Percentiles rank a stretch among this genome's conserved stretches.
Evolutionary conservation across 2,888 invertebrate genomes (phyloP).

Genomic region (Drosophila buzzatii): DNA sequence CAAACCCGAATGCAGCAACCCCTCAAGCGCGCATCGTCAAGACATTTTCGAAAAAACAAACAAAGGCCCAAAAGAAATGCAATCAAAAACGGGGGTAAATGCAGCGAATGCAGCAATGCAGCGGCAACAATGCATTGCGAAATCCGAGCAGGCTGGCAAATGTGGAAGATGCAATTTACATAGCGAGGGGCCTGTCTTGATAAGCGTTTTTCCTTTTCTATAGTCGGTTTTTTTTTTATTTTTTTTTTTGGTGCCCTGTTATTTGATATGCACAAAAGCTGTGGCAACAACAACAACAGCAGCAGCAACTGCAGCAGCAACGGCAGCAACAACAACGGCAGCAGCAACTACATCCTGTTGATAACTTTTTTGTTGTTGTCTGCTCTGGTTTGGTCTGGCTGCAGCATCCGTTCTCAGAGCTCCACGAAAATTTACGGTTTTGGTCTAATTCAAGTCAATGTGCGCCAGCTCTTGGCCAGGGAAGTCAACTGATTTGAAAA

Average conservation of each 20-base stretch:
- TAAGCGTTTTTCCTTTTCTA: conserved; percentile 42
- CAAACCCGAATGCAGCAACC: conserved; percentile 66
- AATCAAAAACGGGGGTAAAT: conserved; percentile 1
- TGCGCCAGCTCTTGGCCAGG: conserved; percentile 69
- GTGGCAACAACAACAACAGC: conserved; percentile 15
- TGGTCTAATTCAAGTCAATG: conserved; percentile 72
- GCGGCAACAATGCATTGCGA: conserved; percentile 60
- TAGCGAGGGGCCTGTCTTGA: conserved; percentile 46
- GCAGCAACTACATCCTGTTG: conserved; percentile 54
- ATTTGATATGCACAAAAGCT: conserved; percentile 66
- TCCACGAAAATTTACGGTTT: conserved; percentile 77
- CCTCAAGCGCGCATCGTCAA: conserved; percentile 24
- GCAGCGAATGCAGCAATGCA: conserved; percentile 22
- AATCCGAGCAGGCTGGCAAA: conserved; percentile 68
- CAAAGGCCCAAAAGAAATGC: conserved; percentile 40
- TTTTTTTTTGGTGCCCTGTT: conserved; percentile 65
- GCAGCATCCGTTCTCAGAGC: conserved; percentile 74
- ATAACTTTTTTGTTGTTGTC: conserved; percentile 39
- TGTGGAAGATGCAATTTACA: conserved; percentile 74
- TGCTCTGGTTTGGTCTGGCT: conserved; percentile 17
- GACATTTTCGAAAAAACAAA: conserved; percentile 32
- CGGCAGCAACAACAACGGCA: conserved; percentile 21
- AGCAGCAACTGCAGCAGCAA: conserved; percentile 17
- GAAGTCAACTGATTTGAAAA: conserved; percentile 81
- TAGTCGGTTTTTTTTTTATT: conserved; percentile 35